phyloP scores from a whole-genome alignment of 2,888 invertebrate species.

The Brenthis hecate region DNA sequence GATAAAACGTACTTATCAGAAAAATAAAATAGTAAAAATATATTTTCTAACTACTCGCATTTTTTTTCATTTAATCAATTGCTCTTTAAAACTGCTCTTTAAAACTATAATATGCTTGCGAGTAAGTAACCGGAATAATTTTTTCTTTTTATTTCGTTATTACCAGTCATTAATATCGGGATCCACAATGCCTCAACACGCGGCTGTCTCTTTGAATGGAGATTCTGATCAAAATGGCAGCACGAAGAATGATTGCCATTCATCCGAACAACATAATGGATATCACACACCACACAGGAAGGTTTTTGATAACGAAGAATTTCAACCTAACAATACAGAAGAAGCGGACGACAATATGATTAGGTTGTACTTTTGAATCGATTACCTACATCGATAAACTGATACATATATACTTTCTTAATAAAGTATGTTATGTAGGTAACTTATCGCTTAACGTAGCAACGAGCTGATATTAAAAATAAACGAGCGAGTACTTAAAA shows the following conservation, averaged over 20 bases:
- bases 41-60: neutral
- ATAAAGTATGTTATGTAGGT: neutral
- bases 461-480: no score
- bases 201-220: slow-evolving; percentile 24
- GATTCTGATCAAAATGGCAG: slow-evolving; percentile 47
- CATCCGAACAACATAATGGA: slow-evolving; percentile 45
- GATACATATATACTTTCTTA: neutral
- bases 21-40: neutral
- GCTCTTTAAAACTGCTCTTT: neutral
- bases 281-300: slow-evolving; percentile 58
- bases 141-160: slow-evolving; percentile 32
- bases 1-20: no score
- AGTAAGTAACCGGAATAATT: neutral
- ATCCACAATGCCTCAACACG: slow-evolving; percentile 32
- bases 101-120: slow-evolving; percentile 2
- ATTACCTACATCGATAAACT: neutral
- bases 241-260: slow-evolving; percentile 41
- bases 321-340: slow-evolving; percentile 38
- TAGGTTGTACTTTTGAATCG: slow-evolving; percentile 52
- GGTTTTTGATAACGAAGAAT: slow-evolving; percentile 51
- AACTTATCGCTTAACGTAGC: neutral
- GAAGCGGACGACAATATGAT: slow-evolving; percentile 50
- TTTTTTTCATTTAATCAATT: no score
- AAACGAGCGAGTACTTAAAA: no score
- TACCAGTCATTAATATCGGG: slow-evolving; percentile 33